Evolutionary conservation across 2,797 vertebrate genomes (phyloP), one percentile per base, ranked within the genome.

Genomic region (Oreortyx pictus): DNA sequence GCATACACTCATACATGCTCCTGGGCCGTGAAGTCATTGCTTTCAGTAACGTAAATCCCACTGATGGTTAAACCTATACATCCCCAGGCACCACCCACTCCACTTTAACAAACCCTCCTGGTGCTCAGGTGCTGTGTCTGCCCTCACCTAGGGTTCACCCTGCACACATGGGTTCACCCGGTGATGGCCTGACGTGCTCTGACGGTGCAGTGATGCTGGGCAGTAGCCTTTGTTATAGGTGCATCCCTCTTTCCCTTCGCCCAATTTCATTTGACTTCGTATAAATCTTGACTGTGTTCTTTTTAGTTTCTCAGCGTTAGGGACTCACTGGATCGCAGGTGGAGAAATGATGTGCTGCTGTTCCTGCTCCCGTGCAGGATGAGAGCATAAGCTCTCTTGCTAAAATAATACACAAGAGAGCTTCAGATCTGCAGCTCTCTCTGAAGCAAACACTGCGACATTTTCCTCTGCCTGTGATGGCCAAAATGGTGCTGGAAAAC

Each of bases 1-100:
- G 23, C 25, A 1, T 2, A 4, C 5, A 5, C 16, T 23, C 2
- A 11, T 1, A 0, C 2, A 4, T 2, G 24, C 11, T 35, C 67
- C 67, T 4, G 31, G 31, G 4, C 33, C 1, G 1, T 6, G 23
- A 5, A 2, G 1, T 22, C 17, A 0, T 1, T 2, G 29, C 22
- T 52, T 52, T 31, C 50, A 52, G 50, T 8, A 59, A 29, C 29
- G 50, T 8, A 59, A 29, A n/a, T 43, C 3, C 44, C 2, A 0
- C 17, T 6, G 50, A 15, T 10, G 1, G 7, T 7, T 31, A 56
- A 3, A 5, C 9, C 3, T 6, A 0, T 7, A 0, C 35, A 25
- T 9, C 8, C 70, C 65, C 14, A 4, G 18, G 11, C 41, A 1
- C 5, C 20, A 17, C 39, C 29, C 7, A 9, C 57, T 18, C 0